Evolutionary conservation across 2,888 invertebrate genomes (phyloP).

Genomic region (Sclerodermus sp.): DNA sequence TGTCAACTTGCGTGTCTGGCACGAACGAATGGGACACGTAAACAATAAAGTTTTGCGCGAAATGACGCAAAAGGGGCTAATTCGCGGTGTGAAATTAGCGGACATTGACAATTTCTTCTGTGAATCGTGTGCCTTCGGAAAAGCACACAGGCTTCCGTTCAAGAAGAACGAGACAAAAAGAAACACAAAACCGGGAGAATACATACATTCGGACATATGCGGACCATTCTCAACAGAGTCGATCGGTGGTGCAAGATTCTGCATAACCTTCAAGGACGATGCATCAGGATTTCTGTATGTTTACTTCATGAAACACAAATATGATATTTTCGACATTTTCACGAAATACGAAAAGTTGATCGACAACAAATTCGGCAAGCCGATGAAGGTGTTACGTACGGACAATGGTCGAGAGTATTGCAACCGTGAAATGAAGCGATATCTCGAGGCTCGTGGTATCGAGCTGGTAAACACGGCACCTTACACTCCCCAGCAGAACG

Average conservation of each 20-base stretch:
- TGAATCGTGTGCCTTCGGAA: slow-evolving; percentile 30
- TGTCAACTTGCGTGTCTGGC: slow-evolving; percentile 18
- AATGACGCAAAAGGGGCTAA: slow-evolving; percentile 9
- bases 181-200: slow-evolving; percentile 25
- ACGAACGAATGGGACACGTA: slow-evolving; percentile 25
- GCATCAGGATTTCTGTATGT: neutral
- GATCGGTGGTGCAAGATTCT: slow-evolving; percentile 2
- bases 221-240: slow-evolving; percentile 2
- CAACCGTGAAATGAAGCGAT: slow-evolving; percentile 12
- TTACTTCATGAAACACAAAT: slow-evolving; percentile 5
- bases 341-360: neutral
- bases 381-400: slow-evolving; percentile 1
- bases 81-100: slow-evolving; percentile 9
- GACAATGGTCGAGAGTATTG: slow-evolving; percentile 21
- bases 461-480: slow-evolving; percentile 7
- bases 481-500: slow-evolving; percentile 20
- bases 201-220: neutral
- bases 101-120: slow-evolving; percentile 25
- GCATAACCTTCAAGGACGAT: slow-evolving; percentile 5
- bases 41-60: slow-evolving; percentile 10
- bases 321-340: neutral
- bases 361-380: slow-evolving; percentile 4
- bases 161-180: slow-evolving; percentile 11
- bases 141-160: slow-evolving; percentile 27
- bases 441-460: slow-evolving; percentile 16